Conservation (phyloP, 37 sponge, comb jelly and placozoan genomes). For the Petrosia ficiformis region DNA sequence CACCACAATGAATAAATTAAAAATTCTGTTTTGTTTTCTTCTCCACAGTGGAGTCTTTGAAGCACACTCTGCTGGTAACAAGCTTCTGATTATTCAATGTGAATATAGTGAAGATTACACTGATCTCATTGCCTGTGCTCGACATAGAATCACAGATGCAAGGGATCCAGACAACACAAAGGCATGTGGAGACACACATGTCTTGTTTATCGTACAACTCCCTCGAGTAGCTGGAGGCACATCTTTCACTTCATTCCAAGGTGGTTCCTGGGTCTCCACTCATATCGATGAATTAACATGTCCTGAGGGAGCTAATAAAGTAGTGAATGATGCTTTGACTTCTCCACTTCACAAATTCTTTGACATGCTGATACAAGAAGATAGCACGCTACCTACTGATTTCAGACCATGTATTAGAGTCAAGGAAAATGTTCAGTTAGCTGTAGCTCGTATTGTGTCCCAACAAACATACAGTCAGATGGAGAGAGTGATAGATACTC, state of each 20-base stretch:
- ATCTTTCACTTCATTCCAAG: conserved; percentile 12
- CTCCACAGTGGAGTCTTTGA: neutral
- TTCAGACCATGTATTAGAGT: neutral
- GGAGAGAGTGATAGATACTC: neutral
- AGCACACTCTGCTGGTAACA: neutral
- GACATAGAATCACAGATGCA: conserved; percentile 42
- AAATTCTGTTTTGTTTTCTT: no score
- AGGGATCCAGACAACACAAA: neutral
- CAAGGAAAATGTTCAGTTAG: neutral
- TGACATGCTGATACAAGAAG: neutral
- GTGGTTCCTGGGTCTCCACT: conserved; percentile 1
- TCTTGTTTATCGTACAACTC: conserved; percentile 31
- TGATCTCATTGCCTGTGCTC: conserved; percentile 69
- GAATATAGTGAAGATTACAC: conserved; percentile 26
- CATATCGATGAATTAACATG: neutral
- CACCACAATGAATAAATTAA: no score
- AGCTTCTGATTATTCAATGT: conserved; percentile 10
- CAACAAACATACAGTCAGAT: neutral
- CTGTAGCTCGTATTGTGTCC: neutral
- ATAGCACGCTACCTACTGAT: neutral
- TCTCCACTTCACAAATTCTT: neutral
- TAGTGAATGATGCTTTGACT: neutral
- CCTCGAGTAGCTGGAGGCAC: conserved; percentile 7
- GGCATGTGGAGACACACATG: conserved; percentile 27
- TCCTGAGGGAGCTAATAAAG: neutral